phyloP scores from a whole-genome alignment of 2,113 vertebrate genomes.

The Heliornis fulica region DNA sequence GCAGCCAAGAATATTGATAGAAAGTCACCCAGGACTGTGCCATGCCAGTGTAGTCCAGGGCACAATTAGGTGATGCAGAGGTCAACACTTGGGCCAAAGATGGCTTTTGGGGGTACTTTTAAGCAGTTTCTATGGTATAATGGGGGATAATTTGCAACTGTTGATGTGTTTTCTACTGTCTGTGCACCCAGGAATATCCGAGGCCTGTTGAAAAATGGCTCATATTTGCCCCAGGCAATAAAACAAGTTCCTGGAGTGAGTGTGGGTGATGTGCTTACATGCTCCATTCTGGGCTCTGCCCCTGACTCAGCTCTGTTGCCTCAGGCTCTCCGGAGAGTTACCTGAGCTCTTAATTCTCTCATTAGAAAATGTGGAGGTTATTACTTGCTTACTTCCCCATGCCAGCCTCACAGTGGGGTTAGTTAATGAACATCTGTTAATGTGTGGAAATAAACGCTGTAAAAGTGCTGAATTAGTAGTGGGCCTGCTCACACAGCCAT shows the following conservation, averaged over 20 bases:
- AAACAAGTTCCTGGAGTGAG: not conserved
- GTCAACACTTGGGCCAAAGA: not conserved
- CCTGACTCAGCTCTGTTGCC: conserved; percentile 9
- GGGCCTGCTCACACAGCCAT: not conserved
- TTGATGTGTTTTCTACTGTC: not conserved
- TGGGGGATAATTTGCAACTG: not conserved
- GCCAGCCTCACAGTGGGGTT: not conserved
- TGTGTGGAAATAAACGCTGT: not conserved
- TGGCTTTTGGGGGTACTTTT: not conserved
- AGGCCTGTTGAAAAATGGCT: not conserved
- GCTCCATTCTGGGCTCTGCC: not conserved
- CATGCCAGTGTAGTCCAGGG: not conserved
- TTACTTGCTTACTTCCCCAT: not conserved
- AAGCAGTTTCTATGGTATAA: not conserved
- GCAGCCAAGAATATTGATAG: not conserved
- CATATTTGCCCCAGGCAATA: not conserved
- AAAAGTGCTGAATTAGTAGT: not conserved
- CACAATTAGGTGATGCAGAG: not conserved
- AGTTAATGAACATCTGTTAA: conserved; percentile 34
- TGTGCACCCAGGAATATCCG: not conserved
- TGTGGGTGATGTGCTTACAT: not conserved
- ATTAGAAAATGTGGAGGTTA: conserved; percentile 8
- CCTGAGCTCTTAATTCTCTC: conserved; percentile 23
- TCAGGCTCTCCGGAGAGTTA: not conserved
- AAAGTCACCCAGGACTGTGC: not conserved